Evolutionary conservation across 1,140 invertebrate genomes (phyloP), one percentile per base, ranked within the genome.

Genomic region (Limonius californicus): DNA sequence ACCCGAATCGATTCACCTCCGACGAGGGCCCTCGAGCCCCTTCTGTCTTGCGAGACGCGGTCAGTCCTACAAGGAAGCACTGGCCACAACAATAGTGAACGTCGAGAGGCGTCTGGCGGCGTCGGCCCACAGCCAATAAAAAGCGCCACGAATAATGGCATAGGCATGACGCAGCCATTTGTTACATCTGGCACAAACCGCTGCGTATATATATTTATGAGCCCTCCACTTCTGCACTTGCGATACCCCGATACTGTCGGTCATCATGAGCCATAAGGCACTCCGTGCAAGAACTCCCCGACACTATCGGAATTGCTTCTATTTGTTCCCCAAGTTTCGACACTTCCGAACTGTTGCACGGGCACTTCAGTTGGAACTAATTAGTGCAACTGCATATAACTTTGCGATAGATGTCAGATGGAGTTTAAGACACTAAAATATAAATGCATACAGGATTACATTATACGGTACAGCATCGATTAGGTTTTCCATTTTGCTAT

Each of bases 101-200:
- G 45, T 50, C 45, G 21, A 56, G 54, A 56, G 27, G 54, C 35
- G 54, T 39, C 54, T 30, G 54, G 54, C 27, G 54, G 54, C 54
- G 54, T 30, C 60, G 45, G 45, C 45, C 45, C 45, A 50, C 45
- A 50, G 20, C 45, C 45, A 50, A 50, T 62, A 70, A 65, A 66
- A 68, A 68, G 54, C 57, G 43, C 53, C 57, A 64, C 54, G 62
- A 68, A 64, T 69, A 69, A 69, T 70, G 69, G 65, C 63, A 54
- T 58, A 65, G 64, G 67, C 69, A 69, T 69, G 69, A 69, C 67
- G 69, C 67, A 60, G 67, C 63, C 64, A 64, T 70, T 70, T 65
- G 68, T 65, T 68, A 67, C 69, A 70, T 70, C 69, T 70, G 69
- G 61, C 65, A 59, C 69, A 66, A 70, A 70, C 69, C 67, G 67